Evolutionary conservation across 2,797 vertebrate species (phyloP).

Genomic region (Bovichtus variegatus): DNA sequence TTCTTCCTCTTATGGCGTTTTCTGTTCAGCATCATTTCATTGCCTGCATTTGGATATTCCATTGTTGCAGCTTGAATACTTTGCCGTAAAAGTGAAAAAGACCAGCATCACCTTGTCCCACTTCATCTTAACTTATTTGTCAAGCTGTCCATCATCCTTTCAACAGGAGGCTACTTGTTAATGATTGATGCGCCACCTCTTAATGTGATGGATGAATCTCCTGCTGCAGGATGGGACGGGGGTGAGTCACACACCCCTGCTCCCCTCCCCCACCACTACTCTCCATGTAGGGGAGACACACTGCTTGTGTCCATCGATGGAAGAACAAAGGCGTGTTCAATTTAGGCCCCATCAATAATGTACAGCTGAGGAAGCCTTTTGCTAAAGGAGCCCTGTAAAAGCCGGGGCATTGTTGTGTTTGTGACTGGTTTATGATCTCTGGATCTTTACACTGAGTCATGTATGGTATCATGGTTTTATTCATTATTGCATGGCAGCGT

Average conservation of each 20-base stretch:
- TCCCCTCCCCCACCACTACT: conserved; percentile 46
- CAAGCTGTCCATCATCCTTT: conserved; percentile 81
- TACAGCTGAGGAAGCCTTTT: conserved; percentile 68
- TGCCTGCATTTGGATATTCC: conserved; percentile 49
- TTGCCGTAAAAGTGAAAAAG: conserved; percentile 61
- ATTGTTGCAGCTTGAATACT: conserved; percentile 61
- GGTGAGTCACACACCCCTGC: conserved; percentile 59
- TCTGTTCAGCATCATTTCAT: conserved; percentile 50
- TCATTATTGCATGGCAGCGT: conserved; percentile 43
- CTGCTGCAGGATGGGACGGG: conserved; percentile 71
- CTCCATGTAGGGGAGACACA: conserved; percentile 58
- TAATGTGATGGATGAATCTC: conserved; percentile 83
- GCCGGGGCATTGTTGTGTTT: conserved; percentile 47
- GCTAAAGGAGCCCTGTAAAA: conserved; percentile 46
- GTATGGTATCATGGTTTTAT: conserved; percentile 49
- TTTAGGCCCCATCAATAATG: conserved; percentile 85
- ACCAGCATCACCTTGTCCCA: conserved; percentile 75
- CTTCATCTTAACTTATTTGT: conserved; percentile 83
- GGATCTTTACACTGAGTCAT: conserved; percentile 53
- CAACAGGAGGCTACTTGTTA: conserved; percentile 79
- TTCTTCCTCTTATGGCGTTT: conserved; percentile 44
- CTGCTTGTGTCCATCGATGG: conserved; percentile 71
- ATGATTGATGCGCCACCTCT: conserved; percentile 84
- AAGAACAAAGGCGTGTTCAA: conserved; percentile 81
- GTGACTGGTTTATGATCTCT: conserved; percentile 62